Evolutionary conservation across 1,140 invertebrate species (phyloP).

Genomic region (Trichonephila clavipes): DNA sequence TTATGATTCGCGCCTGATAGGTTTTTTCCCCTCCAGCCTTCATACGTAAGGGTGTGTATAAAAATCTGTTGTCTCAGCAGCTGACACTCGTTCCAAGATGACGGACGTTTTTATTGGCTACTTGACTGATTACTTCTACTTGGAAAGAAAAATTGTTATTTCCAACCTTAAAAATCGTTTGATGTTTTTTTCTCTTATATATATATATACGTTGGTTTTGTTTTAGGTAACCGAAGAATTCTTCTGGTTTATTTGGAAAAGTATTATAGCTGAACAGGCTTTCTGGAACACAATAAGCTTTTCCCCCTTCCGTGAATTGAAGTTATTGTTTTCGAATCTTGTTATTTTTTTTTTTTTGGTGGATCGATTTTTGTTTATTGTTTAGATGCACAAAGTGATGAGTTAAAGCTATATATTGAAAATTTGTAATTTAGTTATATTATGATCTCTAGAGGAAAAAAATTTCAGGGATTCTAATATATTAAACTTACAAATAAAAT

Average conservation of each 20-base stretch:
- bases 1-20: constrained; percentile 63
- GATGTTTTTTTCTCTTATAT: constrained; percentile 39
- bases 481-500: too few species aligned
- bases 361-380: too few species aligned
- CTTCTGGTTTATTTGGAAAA: constrained; percentile 37
- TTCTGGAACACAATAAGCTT: constrained; percentile 51
- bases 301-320: background rate
- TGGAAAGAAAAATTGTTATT: constrained; percentile 69
- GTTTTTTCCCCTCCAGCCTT: constrained; percentile 22
- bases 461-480: too few species aligned
- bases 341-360: background rate
- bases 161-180: constrained; percentile 64
- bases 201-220: constrained; percentile 18
- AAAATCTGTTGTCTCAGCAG: constrained; percentile 74
- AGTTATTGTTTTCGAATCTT: background rate
- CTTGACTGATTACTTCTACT: constrained; percentile 76
- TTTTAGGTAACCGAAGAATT: constrained; percentile 42
- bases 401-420: too few species aligned
- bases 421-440: too few species aligned
- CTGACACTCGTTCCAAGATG: constrained; percentile 67
- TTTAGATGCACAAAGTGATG: too few species aligned
- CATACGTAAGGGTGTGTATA: constrained; percentile 46
- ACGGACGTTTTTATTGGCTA: constrained; percentile 75
- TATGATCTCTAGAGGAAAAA: too few species aligned
- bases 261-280: constrained; percentile 17